Conservation (phyloP, 2,797 vertebrate genomes). For the Channallabes apus region DNA sequence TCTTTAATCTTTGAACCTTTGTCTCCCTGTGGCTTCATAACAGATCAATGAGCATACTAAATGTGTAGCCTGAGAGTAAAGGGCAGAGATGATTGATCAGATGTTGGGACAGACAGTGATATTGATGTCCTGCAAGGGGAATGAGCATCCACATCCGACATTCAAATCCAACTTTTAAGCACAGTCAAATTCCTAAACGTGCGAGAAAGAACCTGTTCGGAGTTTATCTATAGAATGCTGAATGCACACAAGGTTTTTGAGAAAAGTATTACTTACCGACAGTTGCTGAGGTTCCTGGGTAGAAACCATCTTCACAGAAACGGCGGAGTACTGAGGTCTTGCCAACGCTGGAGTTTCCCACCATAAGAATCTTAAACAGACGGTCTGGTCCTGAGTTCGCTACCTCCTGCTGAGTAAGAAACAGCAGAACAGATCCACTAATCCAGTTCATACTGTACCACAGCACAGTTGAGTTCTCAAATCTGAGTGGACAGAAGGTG, state of each 20-base stretch:
- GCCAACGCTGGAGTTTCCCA: constrained; percentile 90
- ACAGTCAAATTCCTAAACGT: neutral
- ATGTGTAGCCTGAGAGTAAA: constrained; percentile 26
- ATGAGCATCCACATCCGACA: neutral
- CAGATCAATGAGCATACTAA: constrained; percentile 28
- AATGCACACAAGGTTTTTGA: neutral
- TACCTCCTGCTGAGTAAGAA: constrained; percentile 75
- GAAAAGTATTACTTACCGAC: constrained; percentile 74
- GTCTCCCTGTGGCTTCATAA: constrained; percentile 1
- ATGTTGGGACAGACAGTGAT: neutral
- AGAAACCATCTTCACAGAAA: constrained; percentile 84
- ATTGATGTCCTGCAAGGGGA: constrained; percentile 32
- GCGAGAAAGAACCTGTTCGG: neutral
- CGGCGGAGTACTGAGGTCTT: constrained; percentile 88
- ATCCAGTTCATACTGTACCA: neutral
- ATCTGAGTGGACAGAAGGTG: neutral
- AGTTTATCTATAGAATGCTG: constrained; percentile 1
- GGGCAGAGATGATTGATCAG: constrained; percentile 35
- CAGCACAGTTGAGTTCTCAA: neutral
- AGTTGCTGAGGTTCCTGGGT: constrained; percentile 81
- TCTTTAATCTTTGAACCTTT: constrained; percentile 9
- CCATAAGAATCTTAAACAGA: constrained; percentile 89
- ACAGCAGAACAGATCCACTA: constrained; percentile 31
- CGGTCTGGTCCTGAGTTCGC: constrained; percentile 72
- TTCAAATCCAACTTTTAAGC: neutral